phyloP scores from a whole-genome alignment of 2,888 invertebrate genomes.

The Achlya flavicornis region DNA sequence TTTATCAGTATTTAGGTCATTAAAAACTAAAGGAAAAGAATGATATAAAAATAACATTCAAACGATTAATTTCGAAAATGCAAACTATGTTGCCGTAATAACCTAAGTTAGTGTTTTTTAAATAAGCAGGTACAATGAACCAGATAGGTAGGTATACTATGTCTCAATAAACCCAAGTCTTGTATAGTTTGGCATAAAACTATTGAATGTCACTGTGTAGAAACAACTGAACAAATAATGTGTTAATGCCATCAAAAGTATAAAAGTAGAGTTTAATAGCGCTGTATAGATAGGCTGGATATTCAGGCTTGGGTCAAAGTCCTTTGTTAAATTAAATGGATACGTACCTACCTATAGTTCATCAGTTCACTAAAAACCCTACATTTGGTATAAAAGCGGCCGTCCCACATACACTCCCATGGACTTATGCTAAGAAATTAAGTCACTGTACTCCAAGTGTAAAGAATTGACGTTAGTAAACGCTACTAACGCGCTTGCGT shows the following conservation, averaged over 20 bases:
- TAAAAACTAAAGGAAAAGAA: background rate
- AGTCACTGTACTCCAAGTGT: no score
- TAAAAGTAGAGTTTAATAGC: background rate
- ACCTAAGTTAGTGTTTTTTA: background rate
- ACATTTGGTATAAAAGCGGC: no score
- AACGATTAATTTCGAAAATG: background rate
- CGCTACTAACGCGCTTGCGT: no score
- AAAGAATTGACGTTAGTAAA: no score
- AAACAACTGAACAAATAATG: slow-evolving; percentile 1
- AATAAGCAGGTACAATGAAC: background rate
- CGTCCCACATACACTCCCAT: no score
- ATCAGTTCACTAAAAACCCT: no score
- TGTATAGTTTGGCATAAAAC: background rate
- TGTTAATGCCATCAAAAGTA: background rate
- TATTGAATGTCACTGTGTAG: background rate
- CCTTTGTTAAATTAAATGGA: background rate
- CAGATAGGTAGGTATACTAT: background rate
- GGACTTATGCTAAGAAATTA: no score
- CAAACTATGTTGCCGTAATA: background rate
- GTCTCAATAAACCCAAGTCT: no score
- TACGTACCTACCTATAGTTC: background rate
- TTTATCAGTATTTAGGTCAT: background rate
- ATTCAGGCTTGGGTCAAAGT: slow-evolving; percentile 3
- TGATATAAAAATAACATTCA: background rate
- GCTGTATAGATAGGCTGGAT: background rate